phyloP scores from a whole-genome alignment of 2,888 invertebrate species.

The Teinopalpus imperialis region DNA sequence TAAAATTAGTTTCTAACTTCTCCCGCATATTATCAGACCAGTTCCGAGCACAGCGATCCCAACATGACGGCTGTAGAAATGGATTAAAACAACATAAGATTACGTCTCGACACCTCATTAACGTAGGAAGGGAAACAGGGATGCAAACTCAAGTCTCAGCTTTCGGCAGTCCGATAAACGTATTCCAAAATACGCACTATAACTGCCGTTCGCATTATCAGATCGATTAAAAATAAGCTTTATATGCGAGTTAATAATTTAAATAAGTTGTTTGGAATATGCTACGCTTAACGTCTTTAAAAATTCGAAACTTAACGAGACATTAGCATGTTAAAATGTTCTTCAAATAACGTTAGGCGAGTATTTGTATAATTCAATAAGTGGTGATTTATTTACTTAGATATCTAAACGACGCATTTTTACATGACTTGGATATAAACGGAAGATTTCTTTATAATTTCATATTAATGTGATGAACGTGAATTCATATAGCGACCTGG shows the following conservation, averaged over 20 bases:
- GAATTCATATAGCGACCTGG: not conserved
- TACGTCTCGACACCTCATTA: constrained; percentile 62
- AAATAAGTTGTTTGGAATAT: constrained; percentile 35
- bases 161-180: constrained; percentile 27
- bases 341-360: constrained; percentile 11
- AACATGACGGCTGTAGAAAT: constrained; percentile 58
- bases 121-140: constrained; percentile 47
- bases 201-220: constrained; percentile 29
- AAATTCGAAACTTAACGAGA: constrained; percentile 16
- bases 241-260: constrained; percentile 35
- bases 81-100: constrained; percentile 54
- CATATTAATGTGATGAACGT: constrained; percentile 6
- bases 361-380: constrained; percentile 17
- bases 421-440: constrained; percentile 7
- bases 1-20: constrained; percentile 76
- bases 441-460: constrained; percentile 6
- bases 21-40: constrained; percentile 62
- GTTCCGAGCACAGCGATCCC: constrained; percentile 54
- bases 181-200: constrained; percentile 26
- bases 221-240: constrained; percentile 32
- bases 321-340: constrained; percentile 24
- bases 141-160: constrained; percentile 36
- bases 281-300: constrained; percentile 11
- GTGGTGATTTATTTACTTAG: constrained; percentile 19
- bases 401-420: constrained; percentile 15